Evolutionary conservation across 2,888 invertebrate genomes (phyloP), one percentile per base, ranked within the genome.

Genomic region (Helicoverpa assulta): DNA sequence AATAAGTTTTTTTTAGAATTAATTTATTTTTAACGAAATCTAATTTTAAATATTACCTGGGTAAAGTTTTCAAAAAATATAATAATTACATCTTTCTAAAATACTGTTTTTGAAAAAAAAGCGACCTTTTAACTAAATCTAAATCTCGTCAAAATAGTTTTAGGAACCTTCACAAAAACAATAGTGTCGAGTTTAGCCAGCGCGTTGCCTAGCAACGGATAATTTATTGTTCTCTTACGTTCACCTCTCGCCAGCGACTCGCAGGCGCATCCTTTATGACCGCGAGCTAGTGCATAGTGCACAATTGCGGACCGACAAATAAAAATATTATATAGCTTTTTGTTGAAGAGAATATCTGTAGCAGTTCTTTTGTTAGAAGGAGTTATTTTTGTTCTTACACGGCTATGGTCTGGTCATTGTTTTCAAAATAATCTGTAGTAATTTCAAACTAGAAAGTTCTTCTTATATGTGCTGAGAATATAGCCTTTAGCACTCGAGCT

Each of bases 201-300:
- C 33, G 67, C 53, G 77, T 82, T 74, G 83, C 81, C 80, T 71
- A 67, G 81, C 83, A 80, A 73, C 81, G 70, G 72, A 70, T 85
- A 83, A 88, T 88, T 86, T 88, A 88, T 87, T 80, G 82, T 77
- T 78, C 79, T 83, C 83, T 84, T 80, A 78, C 83, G 74, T 81
- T 84, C 80, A 73, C 79, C 84, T 82, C 81, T 81, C 80, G 75
- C 78, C 77, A 73, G 72, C 73, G 67, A 80, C 75, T 77, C 75
- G 78, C 67, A 59, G 19, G 85, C 77, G 80, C 84, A 85, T 85
- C 85, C 74, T 79, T 84, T 84, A 84, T 76, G 83, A 84, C 80
- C 80, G 72, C 80, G 65, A 77, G 82, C 75, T 75, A 81, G 66
- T 26, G 71, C 73, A 47, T 56, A 51, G 78, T 72, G 56, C 43